Conservation (phyloP, 2,888 invertebrate genomes). For the Augiades crinisus region DNA sequence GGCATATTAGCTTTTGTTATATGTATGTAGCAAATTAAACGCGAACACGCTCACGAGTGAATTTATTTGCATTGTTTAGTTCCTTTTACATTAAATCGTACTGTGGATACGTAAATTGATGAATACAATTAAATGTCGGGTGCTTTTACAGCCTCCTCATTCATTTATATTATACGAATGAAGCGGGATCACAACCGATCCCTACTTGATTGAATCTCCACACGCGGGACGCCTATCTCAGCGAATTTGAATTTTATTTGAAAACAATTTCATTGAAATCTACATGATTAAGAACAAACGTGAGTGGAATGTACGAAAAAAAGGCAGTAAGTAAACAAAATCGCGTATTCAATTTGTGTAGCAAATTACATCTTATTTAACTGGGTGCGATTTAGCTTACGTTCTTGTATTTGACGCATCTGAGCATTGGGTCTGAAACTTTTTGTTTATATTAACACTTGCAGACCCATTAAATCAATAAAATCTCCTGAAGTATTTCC, state of each 20-base stretch:
- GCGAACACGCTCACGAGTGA: too few species aligned
- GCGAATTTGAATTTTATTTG: slow-evolving; percentile 68
- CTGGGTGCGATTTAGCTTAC: slow-evolving; percentile 37
- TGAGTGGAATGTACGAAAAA: slow-evolving; percentile 56
- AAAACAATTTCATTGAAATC: slow-evolving; percentile 62
- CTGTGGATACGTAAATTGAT: slow-evolving; percentile 15
- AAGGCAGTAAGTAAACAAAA: slow-evolving; percentile 56
- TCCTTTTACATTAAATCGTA: slow-evolving; percentile 15
- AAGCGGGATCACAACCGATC: slow-evolving; percentile 58
- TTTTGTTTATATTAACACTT: too few species aligned
- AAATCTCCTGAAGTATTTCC: too few species aligned
- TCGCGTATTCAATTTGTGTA: slow-evolving; percentile 70
- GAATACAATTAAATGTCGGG: too few species aligned
- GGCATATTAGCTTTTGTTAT: too few species aligned
- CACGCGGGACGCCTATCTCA: slow-evolving; percentile 45
- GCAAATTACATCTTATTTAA: slow-evolving; percentile 60
- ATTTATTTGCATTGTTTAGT: too few species aligned
- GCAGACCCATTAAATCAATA: too few species aligned
- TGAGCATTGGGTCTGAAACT: too few species aligned
- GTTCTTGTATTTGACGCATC: slow-evolving; percentile 12
- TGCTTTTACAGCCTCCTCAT: too few species aligned
- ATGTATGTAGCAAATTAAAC: slow-evolving; percentile 18
- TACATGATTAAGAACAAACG: slow-evolving; percentile 56
- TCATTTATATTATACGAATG: slow-evolving; percentile 62
- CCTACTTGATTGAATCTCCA: slow-evolving; percentile 65